Evolutionary conservation across 2,888 invertebrate species (phyloP).

Genomic region (Steinernema hermaphroditum): DNA sequence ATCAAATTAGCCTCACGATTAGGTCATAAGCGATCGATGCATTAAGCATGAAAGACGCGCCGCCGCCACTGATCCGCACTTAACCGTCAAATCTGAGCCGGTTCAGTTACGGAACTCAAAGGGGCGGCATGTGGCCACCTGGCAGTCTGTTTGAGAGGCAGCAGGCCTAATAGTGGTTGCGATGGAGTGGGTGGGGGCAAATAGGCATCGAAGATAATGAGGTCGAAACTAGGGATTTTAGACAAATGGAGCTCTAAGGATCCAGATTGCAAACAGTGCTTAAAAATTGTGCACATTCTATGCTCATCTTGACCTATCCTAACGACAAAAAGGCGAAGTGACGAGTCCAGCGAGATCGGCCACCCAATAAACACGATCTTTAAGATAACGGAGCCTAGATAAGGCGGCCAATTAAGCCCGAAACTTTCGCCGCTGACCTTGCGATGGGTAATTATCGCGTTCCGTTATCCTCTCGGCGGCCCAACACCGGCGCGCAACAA

Average conservation of each 20-base stretch:
- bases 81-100: slow-evolving; percentile 13
- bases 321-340: no score
- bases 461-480: not conserved
- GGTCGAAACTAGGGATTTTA: no score
- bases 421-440: slow-evolving; percentile 11
- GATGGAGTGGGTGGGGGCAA: no score
- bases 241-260: no score
- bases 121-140: slow-evolving; percentile 10
- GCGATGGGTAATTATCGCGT: slow-evolving; percentile 19
- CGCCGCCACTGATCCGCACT: slow-evolving; percentile 23
- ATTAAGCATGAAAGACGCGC: not conserved
- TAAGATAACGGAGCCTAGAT: not conserved
- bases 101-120: slow-evolving; percentile 12
- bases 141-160: not conserved
- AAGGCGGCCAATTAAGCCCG: not conserved
- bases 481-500: not conserved
- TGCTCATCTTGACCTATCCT: no score
- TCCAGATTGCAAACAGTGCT: no score
- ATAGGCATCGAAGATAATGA: no score
- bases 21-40: not conserved
- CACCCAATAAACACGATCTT: slow-evolving; percentile 4
- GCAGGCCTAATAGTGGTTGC: no score
- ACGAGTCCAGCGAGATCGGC: no score
- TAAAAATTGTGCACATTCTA: no score
- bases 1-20: not conserved